Base-by-base conservation (phyloP, 2,888 invertebrate species). In the Molorchus minor region DNA sequence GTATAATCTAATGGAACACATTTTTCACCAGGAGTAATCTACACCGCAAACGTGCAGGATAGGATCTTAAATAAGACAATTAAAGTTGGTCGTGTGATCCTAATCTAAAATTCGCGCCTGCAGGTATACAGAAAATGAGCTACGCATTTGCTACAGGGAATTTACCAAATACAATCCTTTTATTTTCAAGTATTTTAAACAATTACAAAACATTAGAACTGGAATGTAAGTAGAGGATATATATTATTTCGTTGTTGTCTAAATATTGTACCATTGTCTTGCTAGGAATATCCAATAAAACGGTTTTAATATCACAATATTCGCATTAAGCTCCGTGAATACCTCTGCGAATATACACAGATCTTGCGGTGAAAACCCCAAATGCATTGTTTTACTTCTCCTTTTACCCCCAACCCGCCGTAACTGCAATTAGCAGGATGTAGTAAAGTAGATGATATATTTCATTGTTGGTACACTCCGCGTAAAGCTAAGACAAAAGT, bases 341-440 rank as follows among this genome's bases (percentile, higher is more conserved):
- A 10, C 35, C 3, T 12, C 3, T 13, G 13, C 1, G 13, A 3
- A 12, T 15, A 15, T 15, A 13, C 17, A 70, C 66, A 69, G 62
- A 68, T 64, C 66, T 70, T 69, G 69, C 71, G 64, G 64, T 41
- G 68, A 64, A 66, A 68, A 67, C 67, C 69, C 66, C 68, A 65
- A 70, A 68, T 71, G 71, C 68, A 70, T 71, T 72, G 71, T 70
- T 63, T 62, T 62, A 19, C 61, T 62, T 54, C 67, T 61, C 69
- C 68, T 71, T 68, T 68, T 68, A 67, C 67, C 67, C 68, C 66
- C 63, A 65, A 64, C 67, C 67, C 65, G 70, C 69, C 71, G 66
- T 67, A 67, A 68, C 67, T 68, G 73, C 73, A 75, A 73, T 75
- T 74, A 74, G 73, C 70, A 71, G 71, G 71, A 72, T 71, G 72